Evolutionary conservation across 2,113 vertebrate genomes (phyloP), one percentile per base, ranked within the genome.

Genomic region (Polyodon spathula): DNA sequence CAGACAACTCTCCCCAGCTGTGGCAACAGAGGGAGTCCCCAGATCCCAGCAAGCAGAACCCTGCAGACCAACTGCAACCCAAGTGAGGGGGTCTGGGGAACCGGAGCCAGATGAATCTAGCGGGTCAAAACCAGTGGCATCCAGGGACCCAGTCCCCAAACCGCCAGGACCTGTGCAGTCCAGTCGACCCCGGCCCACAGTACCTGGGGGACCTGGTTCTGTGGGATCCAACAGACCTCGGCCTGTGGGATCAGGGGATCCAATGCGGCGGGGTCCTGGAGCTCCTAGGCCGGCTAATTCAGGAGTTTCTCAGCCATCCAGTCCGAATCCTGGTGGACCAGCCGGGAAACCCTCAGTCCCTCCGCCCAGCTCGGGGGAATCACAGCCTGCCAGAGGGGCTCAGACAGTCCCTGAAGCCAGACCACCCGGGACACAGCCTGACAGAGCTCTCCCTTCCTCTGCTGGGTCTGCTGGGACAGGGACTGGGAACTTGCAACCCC

Each of bases 381-480:
- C 27, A 27, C 27, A 27, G 27, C 27, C 27, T 27, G 27, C 27
- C 1, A 27, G 27, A 27, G 27, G 27, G 27, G 27, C 27, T 27
- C 27, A 27, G 27, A 27, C 27, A 27, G 27, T 27, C 27, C 27
- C 27, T 27, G 27, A 27, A 27, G 27, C 27, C 27, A 27, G 3
- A 70, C 59, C 72, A 86, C 15, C 62, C 82, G 5, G 80, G 80
- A 58, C 14, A 11, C 48, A 12, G 48, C 48, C 48, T 14, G 9
- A 11, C 48, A 80, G 80, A 65, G 82, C 83, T 9, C 63, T 85
- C 16, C 27, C 27, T 27, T 27, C 27, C 27, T 84, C 86, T 5
- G 79, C 76, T 2, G 83, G 83, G 2, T 84, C 86, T 2, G 78
- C 78, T 1, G 84, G 86, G 73, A 83, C 82, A 12, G 77, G 74